These are phyloP conservation scores for Mionectes macconnelli DNA, from an alignment of 2,113 vertebrate species.

Conservation along the genomic window DNA sequence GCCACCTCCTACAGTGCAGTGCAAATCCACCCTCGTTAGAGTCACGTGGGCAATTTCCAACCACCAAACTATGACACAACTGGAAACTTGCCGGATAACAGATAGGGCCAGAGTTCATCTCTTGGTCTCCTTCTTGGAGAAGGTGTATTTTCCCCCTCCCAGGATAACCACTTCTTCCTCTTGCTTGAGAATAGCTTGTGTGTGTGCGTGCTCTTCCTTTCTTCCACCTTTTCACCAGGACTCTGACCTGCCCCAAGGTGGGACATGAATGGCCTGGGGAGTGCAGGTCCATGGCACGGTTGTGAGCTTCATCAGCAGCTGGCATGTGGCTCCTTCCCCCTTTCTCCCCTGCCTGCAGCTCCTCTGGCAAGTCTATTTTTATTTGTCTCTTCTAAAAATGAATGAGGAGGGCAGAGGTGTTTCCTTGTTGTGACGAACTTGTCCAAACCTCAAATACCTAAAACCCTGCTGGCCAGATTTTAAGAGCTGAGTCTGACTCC, in stretches of 20 bases:
- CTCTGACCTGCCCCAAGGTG: accelerated
- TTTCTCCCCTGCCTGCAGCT: background rate
- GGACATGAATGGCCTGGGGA: accelerated
- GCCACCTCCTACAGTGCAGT: background rate
- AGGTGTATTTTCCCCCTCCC: background rate
- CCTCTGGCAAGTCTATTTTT: background rate
- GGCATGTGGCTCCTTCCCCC: accelerated
- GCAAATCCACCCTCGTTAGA: background rate
- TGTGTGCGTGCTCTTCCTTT: background rate
- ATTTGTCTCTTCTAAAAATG: background rate
- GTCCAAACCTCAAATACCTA: background rate
- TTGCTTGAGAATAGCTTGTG: background rate
- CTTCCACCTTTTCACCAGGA: background rate
- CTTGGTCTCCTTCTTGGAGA: background rate
- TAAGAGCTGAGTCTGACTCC: background rate
- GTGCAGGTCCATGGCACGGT: accelerated
- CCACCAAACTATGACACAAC: background rate
- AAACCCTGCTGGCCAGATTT: background rate
- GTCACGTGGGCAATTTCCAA: background rate
- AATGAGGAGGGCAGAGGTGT: background rate
- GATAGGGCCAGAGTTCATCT: background rate
- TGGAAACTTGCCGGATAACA: background rate
- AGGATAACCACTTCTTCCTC: background rate
- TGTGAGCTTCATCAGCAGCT: background rate
- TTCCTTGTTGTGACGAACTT: background rate